Evolutionary conservation across 2,113 vertebrate genomes (phyloP).

Genomic region (Turdus rufiventris): DNA sequence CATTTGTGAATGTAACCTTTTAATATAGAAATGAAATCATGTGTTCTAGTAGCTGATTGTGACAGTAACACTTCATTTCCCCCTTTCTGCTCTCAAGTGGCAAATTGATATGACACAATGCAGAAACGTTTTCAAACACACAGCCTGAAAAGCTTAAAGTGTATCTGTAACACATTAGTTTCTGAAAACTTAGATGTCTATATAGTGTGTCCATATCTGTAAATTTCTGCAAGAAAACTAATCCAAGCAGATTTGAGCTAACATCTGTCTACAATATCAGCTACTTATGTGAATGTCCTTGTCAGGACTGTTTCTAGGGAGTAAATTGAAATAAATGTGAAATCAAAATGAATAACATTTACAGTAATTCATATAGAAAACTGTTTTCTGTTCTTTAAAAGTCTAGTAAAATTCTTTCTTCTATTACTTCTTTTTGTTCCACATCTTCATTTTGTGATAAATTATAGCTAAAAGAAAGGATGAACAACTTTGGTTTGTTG

Average conservation of each 20-base stretch:
- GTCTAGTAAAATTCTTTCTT: background rate
- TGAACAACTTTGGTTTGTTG: background rate
- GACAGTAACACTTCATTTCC: conserved; percentile 19
- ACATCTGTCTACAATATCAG: conserved; percentile 57
- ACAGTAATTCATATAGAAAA: background rate
- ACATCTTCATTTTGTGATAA: background rate
- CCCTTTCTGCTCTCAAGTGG: conserved; percentile 42
- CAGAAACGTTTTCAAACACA: conserved; percentile 8
- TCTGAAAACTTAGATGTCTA: conserved; percentile 37
- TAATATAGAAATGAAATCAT: conserved; percentile 51
- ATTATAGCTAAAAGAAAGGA: background rate
- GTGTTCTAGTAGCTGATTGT: conserved; percentile 42
- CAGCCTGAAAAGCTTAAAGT: background rate
- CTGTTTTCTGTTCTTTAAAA: background rate
- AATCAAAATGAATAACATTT: background rate
- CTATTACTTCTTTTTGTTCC: background rate
- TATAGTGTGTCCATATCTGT: background rate
- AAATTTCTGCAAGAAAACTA: conserved; percentile 6
- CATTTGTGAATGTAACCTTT: conserved; percentile 18
- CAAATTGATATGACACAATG: conserved; percentile 48
- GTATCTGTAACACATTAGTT: conserved; percentile 53
- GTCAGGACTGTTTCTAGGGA: background rate
- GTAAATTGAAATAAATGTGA: background rate
- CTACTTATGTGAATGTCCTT: conserved; percentile 18
- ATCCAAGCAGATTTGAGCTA: conserved; percentile 27